Base-by-base conservation (phyloP, 2,113 vertebrate genomes). In the Anarrhichthys ocellatus region DNA sequence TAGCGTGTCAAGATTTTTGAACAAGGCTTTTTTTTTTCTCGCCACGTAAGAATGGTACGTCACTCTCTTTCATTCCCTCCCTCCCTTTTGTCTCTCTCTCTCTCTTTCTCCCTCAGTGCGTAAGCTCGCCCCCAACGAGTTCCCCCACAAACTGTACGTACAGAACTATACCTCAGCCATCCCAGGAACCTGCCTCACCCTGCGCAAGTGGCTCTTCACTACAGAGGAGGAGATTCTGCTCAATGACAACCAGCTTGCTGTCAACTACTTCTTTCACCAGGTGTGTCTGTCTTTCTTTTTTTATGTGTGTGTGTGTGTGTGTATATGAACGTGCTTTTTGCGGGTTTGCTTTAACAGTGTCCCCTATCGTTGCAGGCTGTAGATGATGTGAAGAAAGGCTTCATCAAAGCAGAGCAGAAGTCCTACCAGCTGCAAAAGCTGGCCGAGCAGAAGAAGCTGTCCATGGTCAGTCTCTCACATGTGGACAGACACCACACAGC, bases 111-210 rank as follows among this genome's bases (percentile, higher is more conserved):
- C 38, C 20, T 10, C 88, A 99, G 98, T 97, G 73, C 95, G 98
- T 76, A 99, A 99, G 46, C 89, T 99, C 87, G 97, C 97, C 0
- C 97, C 98, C 90, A 99, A 99, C 0, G 97, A 99, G 89, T 99
- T 99, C 88, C 98, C 98, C 27, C 98, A 99, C 94, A 99, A 99
- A 92, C 95, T 99, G 1, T 99, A 99, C 34, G 96, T 99, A 69
- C 98, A 99, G 94, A 99, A 99, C 89, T 99, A 98, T 89, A 99
- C 98, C 11, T 99, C 98, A 7, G 98, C 97, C 0, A 96, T 99
- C 88, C 97, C 97, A 0, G 97, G 98, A 10, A 99, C 98, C 9
- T 99, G 98, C 90, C 96, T 99, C 85, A 97, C 97, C 0, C 89
- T 99, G 82, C 94, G 95, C 8, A 99, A 99, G 88, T 99, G 98